phyloP scores from a whole-genome alignment of 2,113 vertebrate genomes.

The Phocoena phocoena region DNA sequence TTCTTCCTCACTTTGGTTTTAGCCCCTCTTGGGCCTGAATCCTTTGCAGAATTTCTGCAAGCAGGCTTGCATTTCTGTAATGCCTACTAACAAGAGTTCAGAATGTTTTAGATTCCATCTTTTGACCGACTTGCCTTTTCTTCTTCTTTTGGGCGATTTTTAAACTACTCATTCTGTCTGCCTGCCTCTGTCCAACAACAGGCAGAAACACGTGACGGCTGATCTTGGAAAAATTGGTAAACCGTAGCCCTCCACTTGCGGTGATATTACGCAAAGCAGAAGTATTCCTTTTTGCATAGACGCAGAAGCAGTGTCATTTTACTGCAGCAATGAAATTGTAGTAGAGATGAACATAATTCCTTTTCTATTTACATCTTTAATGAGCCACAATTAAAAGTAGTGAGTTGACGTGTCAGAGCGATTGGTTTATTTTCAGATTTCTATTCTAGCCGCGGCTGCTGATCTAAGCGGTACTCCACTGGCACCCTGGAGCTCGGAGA shows the following conservation, averaged over 20 bases:
- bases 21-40: constrained; percentile 60
- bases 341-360: constrained; percentile 79
- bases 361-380: constrained; percentile 82
- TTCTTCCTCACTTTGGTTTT: constrained; percentile 58
- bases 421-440: constrained; percentile 78
- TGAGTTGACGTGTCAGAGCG: constrained; percentile 69
- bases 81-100: constrained; percentile 53
- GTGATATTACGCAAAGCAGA: constrained; percentile 70
- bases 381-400: constrained; percentile 81
- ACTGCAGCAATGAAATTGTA: constrained; percentile 61
- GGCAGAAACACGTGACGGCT: constrained; percentile 46
- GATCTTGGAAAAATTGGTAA: constrained; percentile 67
- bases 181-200: constrained; percentile 25
- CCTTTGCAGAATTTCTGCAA: constrained; percentile 33
- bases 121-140: constrained; percentile 30
- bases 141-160: constrained; percentile 61
- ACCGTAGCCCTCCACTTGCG: constrained; percentile 66
- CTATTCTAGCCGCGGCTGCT: constrained; percentile 52
- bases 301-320: constrained; percentile 69
- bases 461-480: neutral
- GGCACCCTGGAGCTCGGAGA: neutral
- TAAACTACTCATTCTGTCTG: constrained; percentile 31
- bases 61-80: constrained; percentile 54
- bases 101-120: neutral
- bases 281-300: constrained; percentile 63